Percentiles rank a stretch among this genome's conserved stretches.
These are phyloP conservation scores for Borostomias antarcticus DNA, from an alignment of 2,797 vertebrate species.

Conservation along the genomic window DNA sequence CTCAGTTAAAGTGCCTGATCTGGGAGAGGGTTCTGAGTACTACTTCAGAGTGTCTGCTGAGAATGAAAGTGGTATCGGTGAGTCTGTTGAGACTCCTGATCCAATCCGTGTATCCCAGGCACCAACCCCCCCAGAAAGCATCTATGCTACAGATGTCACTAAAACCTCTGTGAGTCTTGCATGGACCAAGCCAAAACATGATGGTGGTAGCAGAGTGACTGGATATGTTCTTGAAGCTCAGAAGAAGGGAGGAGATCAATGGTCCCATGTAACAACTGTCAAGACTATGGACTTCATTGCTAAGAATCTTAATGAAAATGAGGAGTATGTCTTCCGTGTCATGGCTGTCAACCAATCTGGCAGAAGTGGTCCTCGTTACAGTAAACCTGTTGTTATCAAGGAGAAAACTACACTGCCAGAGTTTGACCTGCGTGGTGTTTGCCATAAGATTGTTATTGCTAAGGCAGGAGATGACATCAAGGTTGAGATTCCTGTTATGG, in stretches of 20 bases:
- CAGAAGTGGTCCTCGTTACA: conserved; percentile 90
- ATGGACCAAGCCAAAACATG: conserved; percentile 97
- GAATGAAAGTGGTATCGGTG: conserved; percentile 97
- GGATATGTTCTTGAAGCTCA: conserved; percentile 97
- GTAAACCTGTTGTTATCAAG: conserved; percentile 87
- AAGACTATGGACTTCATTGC: conserved; percentile 89
- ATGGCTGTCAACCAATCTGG: conserved; percentile 97
- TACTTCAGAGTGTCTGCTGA: conserved; percentile 97
- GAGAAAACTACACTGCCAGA: conserved; percentile 91
- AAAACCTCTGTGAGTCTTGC: conserved; percentile 89
- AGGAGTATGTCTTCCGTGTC: conserved; percentile 94
- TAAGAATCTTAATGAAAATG: conserved; percentile 94
- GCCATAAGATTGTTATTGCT: conserved; percentile 90
- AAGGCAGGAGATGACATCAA: conserved; percentile 96
- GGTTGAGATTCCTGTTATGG: conserved; percentile 95
- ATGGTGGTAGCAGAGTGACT: conserved; percentile 95
- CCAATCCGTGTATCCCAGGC: conserved; percentile 93
- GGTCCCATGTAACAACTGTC: conserved; percentile 90
- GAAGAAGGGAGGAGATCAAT: conserved; percentile 93
- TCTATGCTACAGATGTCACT: conserved; percentile 92
- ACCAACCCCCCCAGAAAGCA: conserved; percentile 89
- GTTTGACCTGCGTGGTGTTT: conserved; percentile 92
- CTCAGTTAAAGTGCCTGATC: conserved; percentile 83
- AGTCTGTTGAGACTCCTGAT: conserved; percentile 90
- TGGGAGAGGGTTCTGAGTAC: conserved; percentile 95